phyloP scores from a whole-genome alignment of 2,888 invertebrate genomes.

The Apamea crenata region DNA sequence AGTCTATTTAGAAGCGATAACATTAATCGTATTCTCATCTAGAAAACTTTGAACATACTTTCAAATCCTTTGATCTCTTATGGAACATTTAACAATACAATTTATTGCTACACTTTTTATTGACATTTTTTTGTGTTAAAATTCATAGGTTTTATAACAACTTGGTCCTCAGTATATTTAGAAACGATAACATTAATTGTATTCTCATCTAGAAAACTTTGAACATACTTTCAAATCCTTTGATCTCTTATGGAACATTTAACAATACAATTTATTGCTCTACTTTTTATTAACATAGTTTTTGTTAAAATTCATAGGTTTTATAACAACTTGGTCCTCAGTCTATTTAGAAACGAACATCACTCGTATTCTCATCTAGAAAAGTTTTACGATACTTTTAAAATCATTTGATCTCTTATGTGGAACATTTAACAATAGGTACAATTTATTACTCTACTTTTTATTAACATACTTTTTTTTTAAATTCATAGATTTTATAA shows the following conservation, averaged over 20 bases:
- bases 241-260: too few species aligned
- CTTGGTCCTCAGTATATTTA: neutral
- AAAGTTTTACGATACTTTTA: neutral
- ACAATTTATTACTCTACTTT: neutral
- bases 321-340: neutral
- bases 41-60: neutral
- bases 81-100: neutral
- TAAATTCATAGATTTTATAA: neutral
- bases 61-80: neutral
- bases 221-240: neutral
- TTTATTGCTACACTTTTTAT: neutral
- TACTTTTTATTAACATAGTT: neutral
- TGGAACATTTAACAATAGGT: neutral
- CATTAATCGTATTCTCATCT: neutral
- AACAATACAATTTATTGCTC: neutral
- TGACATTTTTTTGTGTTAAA: neutral
- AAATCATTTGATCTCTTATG: neutral
- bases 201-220: neutral
- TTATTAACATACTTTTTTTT: neutral
- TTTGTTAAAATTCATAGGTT: neutral
- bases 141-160: neutral
- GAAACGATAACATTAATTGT: too few species aligned
- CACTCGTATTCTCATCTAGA: neutral
- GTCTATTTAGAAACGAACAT: neutral
- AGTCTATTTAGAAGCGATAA: constrained; percentile 1